Conservation (phyloP, 2,888 invertebrate species). For the Ellobium chinense region DNA sequence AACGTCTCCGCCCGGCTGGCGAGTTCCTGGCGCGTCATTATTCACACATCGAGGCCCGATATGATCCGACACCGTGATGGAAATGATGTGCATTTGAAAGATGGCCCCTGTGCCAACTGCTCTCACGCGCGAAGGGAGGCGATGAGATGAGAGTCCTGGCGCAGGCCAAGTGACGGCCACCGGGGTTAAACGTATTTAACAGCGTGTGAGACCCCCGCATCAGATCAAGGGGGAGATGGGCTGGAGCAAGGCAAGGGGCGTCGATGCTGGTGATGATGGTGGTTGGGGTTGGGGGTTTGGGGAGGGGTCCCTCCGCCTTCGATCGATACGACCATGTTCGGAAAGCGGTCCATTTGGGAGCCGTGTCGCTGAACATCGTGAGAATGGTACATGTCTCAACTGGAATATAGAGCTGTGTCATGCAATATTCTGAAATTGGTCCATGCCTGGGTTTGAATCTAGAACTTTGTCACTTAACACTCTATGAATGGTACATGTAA, state of each 20-base stretch:
- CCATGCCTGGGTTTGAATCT: not conserved
- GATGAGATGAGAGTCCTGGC: slow-evolving; percentile 40
- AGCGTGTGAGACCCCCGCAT: slow-evolving; percentile 39
- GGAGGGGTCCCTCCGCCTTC: too few species aligned
- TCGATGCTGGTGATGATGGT: not conserved
- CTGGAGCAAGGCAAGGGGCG: slow-evolving; percentile 6
- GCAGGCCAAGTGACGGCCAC: slow-evolving; percentile 37
- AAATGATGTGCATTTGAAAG: slow-evolving; percentile 46
- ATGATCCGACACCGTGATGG: slow-evolving; percentile 43
- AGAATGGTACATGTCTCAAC: too few species aligned
- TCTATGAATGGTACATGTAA: not conserved
- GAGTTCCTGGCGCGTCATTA: slow-evolving; percentile 35
- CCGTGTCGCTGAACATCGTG: too few species aligned
- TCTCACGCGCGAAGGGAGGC: slow-evolving; percentile 31
- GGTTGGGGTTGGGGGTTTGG: not conserved
- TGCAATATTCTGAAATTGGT: too few species aligned
- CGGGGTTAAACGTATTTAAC: slow-evolving; percentile 43
- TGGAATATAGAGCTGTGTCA: too few species aligned
- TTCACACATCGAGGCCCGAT: slow-evolving; percentile 41
- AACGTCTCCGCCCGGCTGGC: not conserved
- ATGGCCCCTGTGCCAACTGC: slow-evolving; percentile 31
- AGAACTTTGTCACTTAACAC: not conserved
- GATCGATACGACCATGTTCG: too few species aligned
- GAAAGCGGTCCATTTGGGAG: too few species aligned
- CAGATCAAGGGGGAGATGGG: slow-evolving; percentile 13